Percentiles rank a stretch among this genome's conserved stretches.
phyloP scores from a whole-genome alignment of 2,888 invertebrate genomes.

The Leistus spinibarbis region DNA sequence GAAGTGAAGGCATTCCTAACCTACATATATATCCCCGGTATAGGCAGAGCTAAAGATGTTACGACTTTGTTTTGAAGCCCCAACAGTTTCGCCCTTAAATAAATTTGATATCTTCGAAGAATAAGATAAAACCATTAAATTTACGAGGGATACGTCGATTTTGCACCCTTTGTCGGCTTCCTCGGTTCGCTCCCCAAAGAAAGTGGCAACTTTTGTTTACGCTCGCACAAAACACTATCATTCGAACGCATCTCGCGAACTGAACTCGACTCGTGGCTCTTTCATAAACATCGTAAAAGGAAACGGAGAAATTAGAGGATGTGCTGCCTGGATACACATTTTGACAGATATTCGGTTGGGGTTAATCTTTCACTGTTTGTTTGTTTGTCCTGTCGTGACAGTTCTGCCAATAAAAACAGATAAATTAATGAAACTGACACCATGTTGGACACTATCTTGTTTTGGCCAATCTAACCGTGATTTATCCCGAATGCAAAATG shows the following conservation, averaged over 20 bases:
- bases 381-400: constrained; percentile 14
- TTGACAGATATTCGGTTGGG: constrained; percentile 12
- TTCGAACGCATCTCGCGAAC: not conserved
- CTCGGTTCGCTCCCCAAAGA: constrained; percentile 23
- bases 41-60: constrained; percentile 41
- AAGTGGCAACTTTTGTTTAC: constrained; percentile 15
- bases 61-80: constrained; percentile 52
- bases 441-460: constrained; percentile 15
- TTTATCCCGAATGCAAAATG: too few relatives aligned
- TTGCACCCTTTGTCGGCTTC: constrained; percentile 8
- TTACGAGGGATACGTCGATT: constrained; percentile 33
- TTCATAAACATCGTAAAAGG: not conserved
- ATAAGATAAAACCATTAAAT: constrained; percentile 41
- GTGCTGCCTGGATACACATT: not conserved
- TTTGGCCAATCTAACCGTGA: too few relatives aligned
- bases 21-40: not conserved
- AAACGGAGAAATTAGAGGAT: not conserved
- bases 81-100: constrained; percentile 45
- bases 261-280: not conserved
- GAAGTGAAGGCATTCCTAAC: not conserved
- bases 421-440: constrained; percentile 25
- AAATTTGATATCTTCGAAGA: constrained; percentile 47
- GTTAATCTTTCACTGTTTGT: constrained; percentile 19
- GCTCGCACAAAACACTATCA: constrained; percentile 18
- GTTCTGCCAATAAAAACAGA: constrained; percentile 29